These are phyloP conservation scores for Conomelus anceps DNA, from an alignment of 2,888 invertebrate genomes.

Conservation along the genomic window DNA sequence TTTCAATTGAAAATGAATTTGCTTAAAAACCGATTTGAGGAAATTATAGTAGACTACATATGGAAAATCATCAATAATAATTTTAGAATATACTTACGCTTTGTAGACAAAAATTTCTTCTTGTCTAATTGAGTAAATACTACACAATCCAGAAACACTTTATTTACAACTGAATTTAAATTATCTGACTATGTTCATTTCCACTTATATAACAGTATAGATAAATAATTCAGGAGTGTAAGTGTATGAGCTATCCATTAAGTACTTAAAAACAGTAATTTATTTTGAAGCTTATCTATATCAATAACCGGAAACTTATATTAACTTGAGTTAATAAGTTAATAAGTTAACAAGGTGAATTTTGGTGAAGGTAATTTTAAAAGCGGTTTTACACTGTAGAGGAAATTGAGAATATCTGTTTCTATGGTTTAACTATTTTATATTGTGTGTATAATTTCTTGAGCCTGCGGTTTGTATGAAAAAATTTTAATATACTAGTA, in stretches of 20 bases:
- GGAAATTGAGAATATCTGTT: too few relatives aligned
- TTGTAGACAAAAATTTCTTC: background rate
- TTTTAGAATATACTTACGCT: background rate
- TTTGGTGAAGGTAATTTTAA: too few relatives aligned
- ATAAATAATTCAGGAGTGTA: background rate
- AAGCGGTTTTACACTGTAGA: too few relatives aligned
- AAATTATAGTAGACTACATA: background rate
- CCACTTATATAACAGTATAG: background rate
- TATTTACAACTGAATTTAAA: background rate
- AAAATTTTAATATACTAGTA: too few relatives aligned
- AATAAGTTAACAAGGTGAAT: too few relatives aligned
- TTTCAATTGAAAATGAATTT: background rate
- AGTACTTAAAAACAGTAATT: too few relatives aligned
- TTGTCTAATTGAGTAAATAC: background rate
- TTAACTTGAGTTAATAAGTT: too few relatives aligned
- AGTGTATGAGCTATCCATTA: background rate
- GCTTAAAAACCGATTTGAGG: background rate
- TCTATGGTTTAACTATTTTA: too few relatives aligned
- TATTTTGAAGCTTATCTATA: too few relatives aligned
- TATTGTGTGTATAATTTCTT: too few relatives aligned
- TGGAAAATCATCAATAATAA: background rate
- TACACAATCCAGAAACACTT: background rate
- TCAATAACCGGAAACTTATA: too few relatives aligned
- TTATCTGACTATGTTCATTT: background rate
- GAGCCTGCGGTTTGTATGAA: too few relatives aligned